Evolutionary conservation across 2,113 vertebrate species (phyloP).

Genomic region (Saimiri boliviensis): DNA sequence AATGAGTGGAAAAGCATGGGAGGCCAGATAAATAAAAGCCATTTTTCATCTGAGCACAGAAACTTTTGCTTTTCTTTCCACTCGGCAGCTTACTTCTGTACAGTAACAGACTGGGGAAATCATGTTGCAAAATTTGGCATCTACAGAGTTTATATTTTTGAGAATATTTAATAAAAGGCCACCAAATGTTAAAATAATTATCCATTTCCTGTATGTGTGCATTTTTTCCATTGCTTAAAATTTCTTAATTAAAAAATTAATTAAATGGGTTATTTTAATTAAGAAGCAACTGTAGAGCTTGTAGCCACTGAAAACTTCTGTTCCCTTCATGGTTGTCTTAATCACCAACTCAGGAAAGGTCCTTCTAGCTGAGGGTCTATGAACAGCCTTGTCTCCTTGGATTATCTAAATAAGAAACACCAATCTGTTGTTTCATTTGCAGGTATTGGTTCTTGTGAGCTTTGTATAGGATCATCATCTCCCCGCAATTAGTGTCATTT

Average conservation of each 20-base stretch:
- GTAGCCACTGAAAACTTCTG: conserved; percentile 57
- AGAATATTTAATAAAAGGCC: conserved; percentile 82
- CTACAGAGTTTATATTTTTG: conserved; percentile 77
- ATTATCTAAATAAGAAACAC: neutral
- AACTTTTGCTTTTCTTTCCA: conserved; percentile 58
- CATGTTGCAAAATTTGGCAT: conserved; percentile 76
- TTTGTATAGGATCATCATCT: neutral
- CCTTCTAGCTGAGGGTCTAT: neutral
- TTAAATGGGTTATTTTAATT: conserved; percentile 53
- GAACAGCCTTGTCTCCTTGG: conserved; percentile 1
- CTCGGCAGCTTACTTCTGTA: conserved; percentile 59
- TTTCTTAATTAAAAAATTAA: conserved; percentile 73
- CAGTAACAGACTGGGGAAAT: conserved; percentile 76
- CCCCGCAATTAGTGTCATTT: neutral
- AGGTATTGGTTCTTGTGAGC: neutral
- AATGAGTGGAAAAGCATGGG: neutral
- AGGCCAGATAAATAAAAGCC: conserved; percentile 44
- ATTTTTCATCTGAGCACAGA: conserved; percentile 53
- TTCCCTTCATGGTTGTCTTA: conserved; percentile 32
- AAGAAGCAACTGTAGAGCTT: conserved; percentile 68
- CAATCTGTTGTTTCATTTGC: neutral
- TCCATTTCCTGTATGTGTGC: conserved; percentile 72
- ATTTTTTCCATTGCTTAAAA: conserved; percentile 65
- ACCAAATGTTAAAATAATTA: conserved; percentile 80
- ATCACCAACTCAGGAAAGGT: neutral